Base-by-base conservation (phyloP, 2,888 invertebrate species). In the Aphidius colemani region DNA sequence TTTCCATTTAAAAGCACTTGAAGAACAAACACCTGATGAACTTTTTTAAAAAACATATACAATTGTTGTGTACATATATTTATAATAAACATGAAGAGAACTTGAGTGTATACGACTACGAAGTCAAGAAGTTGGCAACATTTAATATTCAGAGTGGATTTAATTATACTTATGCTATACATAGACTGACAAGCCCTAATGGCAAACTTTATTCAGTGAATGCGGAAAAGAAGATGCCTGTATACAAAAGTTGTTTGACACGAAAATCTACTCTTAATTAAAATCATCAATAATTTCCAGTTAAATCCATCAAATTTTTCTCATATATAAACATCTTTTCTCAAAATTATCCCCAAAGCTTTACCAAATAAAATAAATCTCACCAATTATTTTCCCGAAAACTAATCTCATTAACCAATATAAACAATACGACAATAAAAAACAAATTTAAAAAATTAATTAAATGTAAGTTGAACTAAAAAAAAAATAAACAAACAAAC, bases 151-250 rank as follows among this genome's bases (percentile, higher is more conserved):
- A 73, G 67, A 66, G 64, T 61, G 69, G 67, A 71, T 70, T 76
- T 76, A 76, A 76, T 77, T 76, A 76, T 77, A 76, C 71, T 69
- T 66, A 66, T 65, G 65, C 74, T 76, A 74, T 76, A 73, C 72
- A 72, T 72, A 72, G 71, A 40, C 57, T 64, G 46, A 61, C 64
- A 65, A 67, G 70, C 67, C 70, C 69, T 70, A 70, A 72, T 70
- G 66, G 67, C 65, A 70, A 67, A 30, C 46, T 49, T 58, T 50
- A 58, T 50, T 57, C 44, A 56, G 48, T n/a, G 39, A 56, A 44
- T 50, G 50, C 55, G 51, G 61, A 56, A 57, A 40, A 62, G 49
- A 48, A 61, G 61, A 44, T 13, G 53, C 61, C 55, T 61, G 48
- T 61, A 30, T 5, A 30, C 3, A 30, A 30, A 30, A 30, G 5